Evolutionary conservation across 2,888 invertebrate genomes (phyloP).

Genomic region (Geophilus truncorum): DNA sequence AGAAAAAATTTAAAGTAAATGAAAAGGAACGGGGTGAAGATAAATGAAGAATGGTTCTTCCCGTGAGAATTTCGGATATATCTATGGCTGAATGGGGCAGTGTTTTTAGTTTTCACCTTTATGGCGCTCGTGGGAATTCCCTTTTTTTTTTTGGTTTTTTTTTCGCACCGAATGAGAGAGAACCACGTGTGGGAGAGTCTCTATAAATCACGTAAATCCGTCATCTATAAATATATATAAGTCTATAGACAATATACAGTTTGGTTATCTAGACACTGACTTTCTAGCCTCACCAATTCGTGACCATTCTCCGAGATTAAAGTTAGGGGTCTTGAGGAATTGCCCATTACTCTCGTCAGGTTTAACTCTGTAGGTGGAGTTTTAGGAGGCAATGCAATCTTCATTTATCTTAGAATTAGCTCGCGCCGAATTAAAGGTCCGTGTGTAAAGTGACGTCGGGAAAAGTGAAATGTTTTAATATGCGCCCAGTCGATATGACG

Average conservation of each 20-base stretch:
- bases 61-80: background rate
- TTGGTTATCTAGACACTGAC: conserved; percentile 1
- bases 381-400: conserved; percentile 16
- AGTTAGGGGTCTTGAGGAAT: background rate
- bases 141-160: background rate
- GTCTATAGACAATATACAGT: background rate
- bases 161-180: conserved; percentile 9
- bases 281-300: background rate
- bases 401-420: conserved; percentile 10
- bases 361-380: conserved; percentile 3
- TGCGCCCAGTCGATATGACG: background rate
- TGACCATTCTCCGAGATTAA: conserved; percentile 13
- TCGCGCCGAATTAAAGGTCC: background rate
- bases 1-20: background rate
- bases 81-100: background rate
- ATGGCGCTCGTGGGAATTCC: background rate
- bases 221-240: conserved; percentile 12
- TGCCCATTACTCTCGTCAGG: conserved; percentile 2
- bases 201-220: conserved; percentile 18
- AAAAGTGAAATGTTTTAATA: background rate
- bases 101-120: conserved; percentile 14
- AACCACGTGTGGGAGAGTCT: background rate
- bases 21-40: background rate
- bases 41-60: conserved; percentile 16
- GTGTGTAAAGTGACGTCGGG: background rate